Evolutionary conservation across 1,140 invertebrate genomes (phyloP), one percentile per base, ranked within the genome.

Genomic region (Nylanderia fulva): DNA sequence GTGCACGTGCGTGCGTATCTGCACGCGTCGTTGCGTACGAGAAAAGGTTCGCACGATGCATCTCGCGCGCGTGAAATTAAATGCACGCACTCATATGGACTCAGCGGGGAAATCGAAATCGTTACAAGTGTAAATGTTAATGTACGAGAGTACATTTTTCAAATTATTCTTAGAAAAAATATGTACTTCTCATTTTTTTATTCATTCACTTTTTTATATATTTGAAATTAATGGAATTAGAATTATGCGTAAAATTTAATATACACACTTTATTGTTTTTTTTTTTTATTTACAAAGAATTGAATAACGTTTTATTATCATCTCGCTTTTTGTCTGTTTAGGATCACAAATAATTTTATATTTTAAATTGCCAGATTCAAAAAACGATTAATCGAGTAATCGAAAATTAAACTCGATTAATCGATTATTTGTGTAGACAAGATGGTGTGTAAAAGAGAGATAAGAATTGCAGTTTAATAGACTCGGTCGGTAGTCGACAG

Each of bases 111-210:
- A 48, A 68, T 45, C 24, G 61, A 77, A 83, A 89, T 90, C 83
- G 24, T 72, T 90, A 90, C 85, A 75, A 52, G 2, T 36, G 15
- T 85, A 75, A 88, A 86, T 60, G 86, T 79, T 75, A 91, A 91
- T 84, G 84, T 75, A 64, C 7, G 36, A 42, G 54, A n/a, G 42
- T 11, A 7, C 71, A 48, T 74, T 29, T 61, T 61, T 60, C 36
- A 1, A 29, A n/a, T 33, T 33, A 5, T 7, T 9, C 13, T 76
- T 61, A 61, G 27, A 76, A 61, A 42, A 9, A 42, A 61, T 24
- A 24, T 18, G 56, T n/a, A n/a, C 15, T 61, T 61, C 56, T 60
- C n/a, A n/a, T 54, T 27, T 9, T 42, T 13, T 42, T 42, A 18
- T 36, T 21, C 21, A 42, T 75, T 61, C 58, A 42, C 36, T 60